Evolutionary conservation across 2,888 invertebrate genomes (phyloP).

Genomic region (Protodeltote pygarga): DNA sequence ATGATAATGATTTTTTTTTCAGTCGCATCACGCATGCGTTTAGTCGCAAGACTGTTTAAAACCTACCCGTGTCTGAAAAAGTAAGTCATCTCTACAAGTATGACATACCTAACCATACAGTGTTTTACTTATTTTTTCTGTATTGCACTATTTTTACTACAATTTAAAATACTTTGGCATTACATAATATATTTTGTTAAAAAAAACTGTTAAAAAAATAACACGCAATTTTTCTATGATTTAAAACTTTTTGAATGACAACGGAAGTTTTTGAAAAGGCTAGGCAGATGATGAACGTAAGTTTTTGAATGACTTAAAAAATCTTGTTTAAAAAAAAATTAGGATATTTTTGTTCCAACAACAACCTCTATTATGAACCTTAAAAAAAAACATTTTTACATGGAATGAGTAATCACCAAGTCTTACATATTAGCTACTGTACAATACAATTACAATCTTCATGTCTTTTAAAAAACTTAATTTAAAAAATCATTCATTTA

Average conservation of each 20-base stretch:
- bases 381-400: conserved; percentile 2
- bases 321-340: too few relatives aligned
- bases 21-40: not conserved
- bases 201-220: not conserved
- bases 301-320: too few relatives aligned
- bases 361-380: too few relatives aligned
- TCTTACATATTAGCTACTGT: conserved; percentile 37
- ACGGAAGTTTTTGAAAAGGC: not conserved
- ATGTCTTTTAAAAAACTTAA: conserved; percentile 33
- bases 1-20: too few relatives aligned
- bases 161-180: conserved; percentile 37
- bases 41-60: conserved; percentile 20
- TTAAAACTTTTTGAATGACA: not conserved
- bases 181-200: conserved; percentile 22
- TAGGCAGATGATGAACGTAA: not conserved
- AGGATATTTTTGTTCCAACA: too few relatives aligned
- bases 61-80: not conserved
- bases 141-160: conserved; percentile 52
- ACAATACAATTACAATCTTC: conserved; percentile 22
- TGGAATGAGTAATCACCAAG: conserved; percentile 51
- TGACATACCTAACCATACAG: conserved; percentile 3
- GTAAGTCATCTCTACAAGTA: not conserved
- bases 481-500: conserved; percentile 29
- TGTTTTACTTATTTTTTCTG: conserved; percentile 13
- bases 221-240: not conserved